Base-by-base conservation (phyloP, 1,140 invertebrate genomes). In the Palaemon carinicauda region DNA sequence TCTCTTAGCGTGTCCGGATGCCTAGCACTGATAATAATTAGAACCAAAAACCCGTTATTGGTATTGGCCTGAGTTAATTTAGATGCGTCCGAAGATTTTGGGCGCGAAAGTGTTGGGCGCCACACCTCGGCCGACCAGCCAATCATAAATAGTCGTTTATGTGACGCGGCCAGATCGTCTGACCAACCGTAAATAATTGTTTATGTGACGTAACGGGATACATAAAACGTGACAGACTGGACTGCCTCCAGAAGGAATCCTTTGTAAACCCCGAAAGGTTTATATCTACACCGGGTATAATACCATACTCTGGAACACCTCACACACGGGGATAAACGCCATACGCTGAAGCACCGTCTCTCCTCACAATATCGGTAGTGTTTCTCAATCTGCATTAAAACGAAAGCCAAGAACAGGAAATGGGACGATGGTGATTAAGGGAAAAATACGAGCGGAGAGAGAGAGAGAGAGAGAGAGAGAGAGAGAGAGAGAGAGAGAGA, bases 101-200 rank as follows among this genome's bases (percentile, higher is more conserved):
- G n/a, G 69, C 81, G 69, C n/a, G 65, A 74, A 75, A 75, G 81
- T 83, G 81, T 83, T 75, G 31, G 69, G 69, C 19, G 15, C 21
- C 81, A 83, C 81, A 83, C 81, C 81, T 75, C 81, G 12, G 51
- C 71, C 50, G 51, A 71, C 7, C 81, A 83, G 81, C 81, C 71
- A 83, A 83, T 83, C 81, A 83, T 83, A 83, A 83, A 83, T 83
- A 75, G 71, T 52, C 81, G 81, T 74, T 83, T 75, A 83, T 83
- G 71, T 83, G 81, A 77, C 71, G 81, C 51, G 73, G 71, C 19
- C 9, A 52, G 69, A 69, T 83, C 81, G 71, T 83, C 81, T n/a
- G 71, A 52, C 81, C 81, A 75, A 75, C 75, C 81, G 81, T 83
- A 75, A 83, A 83, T 83, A 83, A 54, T 71, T 83, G 81, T 83